These are phyloP conservation scores for Spongilla lacustris DNA, from an alignment of 37 sponge, comb jelly and placozoan genomes.

Conservation along the genomic window DNA sequence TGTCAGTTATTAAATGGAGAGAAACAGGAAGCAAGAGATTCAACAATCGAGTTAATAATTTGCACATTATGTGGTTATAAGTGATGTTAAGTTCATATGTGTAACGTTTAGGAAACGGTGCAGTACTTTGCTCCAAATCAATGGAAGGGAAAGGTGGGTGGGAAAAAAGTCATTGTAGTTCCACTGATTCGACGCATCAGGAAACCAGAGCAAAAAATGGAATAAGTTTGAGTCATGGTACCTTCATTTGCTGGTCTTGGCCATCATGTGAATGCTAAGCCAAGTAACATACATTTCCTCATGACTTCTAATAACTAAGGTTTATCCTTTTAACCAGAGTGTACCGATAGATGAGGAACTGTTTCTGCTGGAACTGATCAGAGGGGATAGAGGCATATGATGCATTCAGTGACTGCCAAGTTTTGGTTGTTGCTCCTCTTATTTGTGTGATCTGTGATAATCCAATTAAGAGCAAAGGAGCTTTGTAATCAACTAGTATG, in stretches of 20 bases:
- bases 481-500: conserved; percentile 10
- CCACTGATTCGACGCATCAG: conserved; percentile 26
- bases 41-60: neutral
- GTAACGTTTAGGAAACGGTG: neutral
- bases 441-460: too few relatives aligned
- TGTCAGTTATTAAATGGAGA: neutral
- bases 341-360: conserved; percentile 25
- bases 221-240: conserved; percentile 29
- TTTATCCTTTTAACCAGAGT: neutral
- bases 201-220: conserved; percentile 29
- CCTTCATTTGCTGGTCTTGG: conserved; percentile 18
- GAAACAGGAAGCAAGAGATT: neutral
- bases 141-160: neutral
- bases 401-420: too few relatives aligned
- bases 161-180: neutral
- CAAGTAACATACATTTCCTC: conserved; percentile 31
- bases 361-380: conserved; percentile 1
- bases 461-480: too few relatives aligned
- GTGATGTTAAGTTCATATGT: neutral
- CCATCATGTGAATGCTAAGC: neutral
- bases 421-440: conserved; percentile 13
- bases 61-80: neutral
- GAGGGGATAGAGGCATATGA: conserved; percentile 26
- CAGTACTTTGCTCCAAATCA: neutral
- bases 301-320: conserved; percentile 8